Base-by-base conservation (phyloP, 2,888 invertebrate species). In the Danaus chrysippus region DNA sequence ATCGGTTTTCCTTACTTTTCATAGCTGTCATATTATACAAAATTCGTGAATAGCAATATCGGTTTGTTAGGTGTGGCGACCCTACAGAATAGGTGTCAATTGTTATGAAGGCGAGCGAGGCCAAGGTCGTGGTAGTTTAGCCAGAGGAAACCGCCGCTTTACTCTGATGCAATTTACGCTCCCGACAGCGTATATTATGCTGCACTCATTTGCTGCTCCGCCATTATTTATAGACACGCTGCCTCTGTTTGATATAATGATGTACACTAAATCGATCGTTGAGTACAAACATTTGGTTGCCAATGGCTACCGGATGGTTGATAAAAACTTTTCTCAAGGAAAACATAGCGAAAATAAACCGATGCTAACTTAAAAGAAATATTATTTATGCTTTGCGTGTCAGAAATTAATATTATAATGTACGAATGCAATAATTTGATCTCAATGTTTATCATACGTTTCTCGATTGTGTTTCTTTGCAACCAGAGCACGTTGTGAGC, bases 41-140 rank as follows among this genome's bases (percentile, higher is more conserved):
- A 5, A 10, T 43, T n/a, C 12, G 3, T 3, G 3, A 43, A n/a
- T 43, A 43, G 12, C 12, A 12, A 43, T 17, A 17, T 49, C 10
- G 8, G 49, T 9, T 15, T n/a, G 17, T n/a, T 3, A 9, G 9
- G 11, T n/a, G 15, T 49, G 10, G 12, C 17, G 2, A 46, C 9
- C 46, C 13, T 34, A 46, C 46, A 6, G 17, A 49, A 56, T 56
- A 46, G 59, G 59, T 62, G 52, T 62, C 59, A 62, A 59, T 62
- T 62, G 62, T 55, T 62, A 59, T 55, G 59, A 59, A 43, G 55
- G 62, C 54, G 42, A 52, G 59, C 55, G 62, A 59, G 58, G 59
- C 56, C 62, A 62, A 62, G 62, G 62, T 52, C 55, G 53, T 34
- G 54, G 58, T 13, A 23, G 42, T 46, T 56, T 13, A 54, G 46